A percentile compares a stretch with the other conserved stretches of the same genome.
phyloP scores from a whole-genome alignment of 2,113 vertebrate genomes.

The Mesembrinibis cayennensis region DNA sequence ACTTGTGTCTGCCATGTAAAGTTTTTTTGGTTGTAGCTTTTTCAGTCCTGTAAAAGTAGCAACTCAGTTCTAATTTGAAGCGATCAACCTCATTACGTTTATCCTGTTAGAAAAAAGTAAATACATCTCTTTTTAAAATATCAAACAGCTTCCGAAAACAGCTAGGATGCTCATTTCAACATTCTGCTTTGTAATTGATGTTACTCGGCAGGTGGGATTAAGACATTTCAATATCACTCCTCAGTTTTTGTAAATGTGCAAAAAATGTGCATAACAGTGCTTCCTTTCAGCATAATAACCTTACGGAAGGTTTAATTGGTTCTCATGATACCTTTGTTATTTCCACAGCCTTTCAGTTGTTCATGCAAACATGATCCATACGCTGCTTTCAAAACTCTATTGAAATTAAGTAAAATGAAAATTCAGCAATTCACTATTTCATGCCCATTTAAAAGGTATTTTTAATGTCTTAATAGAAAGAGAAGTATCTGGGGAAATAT shows the following conservation, averaged over 20 bases:
- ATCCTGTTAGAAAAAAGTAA: not conserved
- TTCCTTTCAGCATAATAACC: conserved; percentile 30
- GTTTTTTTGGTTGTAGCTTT: not conserved
- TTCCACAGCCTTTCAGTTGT: not conserved
- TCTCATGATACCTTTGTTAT: conserved; percentile 31
- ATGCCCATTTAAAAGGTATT: not conserved
- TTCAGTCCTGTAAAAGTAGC: not conserved
- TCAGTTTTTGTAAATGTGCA: not conserved
- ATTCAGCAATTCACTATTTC: conserved; percentile 3
- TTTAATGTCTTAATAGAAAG: not conserved
- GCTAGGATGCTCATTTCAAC: not conserved
- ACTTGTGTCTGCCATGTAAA: not conserved
- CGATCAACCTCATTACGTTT: not conserved
- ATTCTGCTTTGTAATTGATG: not conserved
- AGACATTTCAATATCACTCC: not conserved
- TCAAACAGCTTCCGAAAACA: not conserved
- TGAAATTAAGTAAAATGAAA: conserved; percentile 23
- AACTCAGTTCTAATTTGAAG: not conserved
- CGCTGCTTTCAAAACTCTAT: conserved; percentile 1
- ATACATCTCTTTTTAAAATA: not conserved
- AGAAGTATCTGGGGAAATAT: not conserved
- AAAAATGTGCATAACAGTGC: not conserved
- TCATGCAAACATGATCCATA: not conserved
- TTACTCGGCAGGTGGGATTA: conserved; percentile 27
- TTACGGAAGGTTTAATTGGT: conserved; percentile 53